Percentiles rank a stretch among this genome's conserved stretches.
These are phyloP conservation scores for Drosophila kokeensis DNA, from an alignment of 2,888 invertebrate genomes.

Conservation along the genomic window DNA sequence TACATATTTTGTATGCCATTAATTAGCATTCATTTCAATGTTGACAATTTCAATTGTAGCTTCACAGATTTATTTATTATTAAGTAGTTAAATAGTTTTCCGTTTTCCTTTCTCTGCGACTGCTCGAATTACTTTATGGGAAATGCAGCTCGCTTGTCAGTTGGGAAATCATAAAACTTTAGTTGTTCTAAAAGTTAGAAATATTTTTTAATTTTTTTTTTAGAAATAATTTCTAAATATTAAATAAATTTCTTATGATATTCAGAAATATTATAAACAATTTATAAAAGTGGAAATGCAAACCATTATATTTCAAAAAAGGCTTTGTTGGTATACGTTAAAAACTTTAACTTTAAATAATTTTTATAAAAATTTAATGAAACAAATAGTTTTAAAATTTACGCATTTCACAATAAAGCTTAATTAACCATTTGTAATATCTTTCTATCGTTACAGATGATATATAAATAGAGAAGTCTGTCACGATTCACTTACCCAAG, in stretches of 20 bases:
- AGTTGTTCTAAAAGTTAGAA: not conserved
- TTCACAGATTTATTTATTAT: not conserved
- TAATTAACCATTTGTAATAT: not conserved
- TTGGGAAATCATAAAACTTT: slow-evolving; percentile 2
- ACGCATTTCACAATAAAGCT: not conserved
- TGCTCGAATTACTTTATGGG: not conserved
- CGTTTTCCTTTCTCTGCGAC: not conserved
- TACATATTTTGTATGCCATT: too few species aligned
- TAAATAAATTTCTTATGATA: not conserved
- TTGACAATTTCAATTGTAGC: not conserved
- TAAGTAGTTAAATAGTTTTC: not conserved
- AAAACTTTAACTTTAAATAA: too few species aligned
- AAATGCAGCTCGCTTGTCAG: not conserved
- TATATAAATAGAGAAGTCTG: too few species aligned
- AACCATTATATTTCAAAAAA: not conserved
- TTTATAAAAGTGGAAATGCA: not conserved
- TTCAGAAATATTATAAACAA: not conserved
- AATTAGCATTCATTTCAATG: not conserved
- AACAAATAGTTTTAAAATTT: not conserved
- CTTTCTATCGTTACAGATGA: not conserved
- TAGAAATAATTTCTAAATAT: not conserved
- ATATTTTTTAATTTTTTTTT: too few species aligned
- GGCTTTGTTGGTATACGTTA: not conserved
- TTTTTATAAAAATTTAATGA: not conserved
- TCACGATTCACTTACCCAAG: not conserved